Percentiles rank a stretch among this genome's conserved stretches.
These are phyloP conservation scores for Betta splendens DNA, from an alignment of 2,797 vertebrate species.

Conservation along the genomic window DNA sequence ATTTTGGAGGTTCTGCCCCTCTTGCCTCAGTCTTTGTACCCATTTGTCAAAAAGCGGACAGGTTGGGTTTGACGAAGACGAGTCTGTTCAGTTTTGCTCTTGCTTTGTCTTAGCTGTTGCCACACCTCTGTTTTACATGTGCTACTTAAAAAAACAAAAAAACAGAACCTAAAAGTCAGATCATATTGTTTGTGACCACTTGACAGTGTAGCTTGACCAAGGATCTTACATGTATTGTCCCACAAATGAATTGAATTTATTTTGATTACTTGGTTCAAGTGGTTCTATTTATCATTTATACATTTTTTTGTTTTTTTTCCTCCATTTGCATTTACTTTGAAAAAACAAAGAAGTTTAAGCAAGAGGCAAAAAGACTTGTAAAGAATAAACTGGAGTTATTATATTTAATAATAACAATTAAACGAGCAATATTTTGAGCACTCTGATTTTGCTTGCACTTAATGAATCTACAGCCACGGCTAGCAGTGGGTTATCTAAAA, in stretches of 20 bases:
- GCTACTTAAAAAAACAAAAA: slow-evolving; percentile 38
- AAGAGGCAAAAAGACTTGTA: slow-evolving; percentile 30
- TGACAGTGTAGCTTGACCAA: slow-evolving; percentile 49
- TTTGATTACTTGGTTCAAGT: slow-evolving; percentile 42
- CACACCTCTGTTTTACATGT: slow-evolving; percentile 35
- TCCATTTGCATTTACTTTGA: slow-evolving; percentile 45
- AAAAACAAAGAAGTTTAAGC: slow-evolving; percentile 43
- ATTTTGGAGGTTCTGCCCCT: slow-evolving; percentile 55
- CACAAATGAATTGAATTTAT: slow-evolving; percentile 39
- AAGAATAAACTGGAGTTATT: slow-evolving; percentile 19
- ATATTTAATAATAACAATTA: slow-evolving; percentile 21
- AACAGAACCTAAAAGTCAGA: slow-evolving; percentile 42
- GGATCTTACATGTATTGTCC: slow-evolving; percentile 36
- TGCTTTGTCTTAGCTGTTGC: slow-evolving; percentile 57
- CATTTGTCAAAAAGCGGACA: slow-evolving; percentile 41
- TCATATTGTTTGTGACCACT: slow-evolving; percentile 44
- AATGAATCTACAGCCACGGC: slow-evolving; percentile 27
- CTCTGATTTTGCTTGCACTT: slow-evolving; percentile 24
- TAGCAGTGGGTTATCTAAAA: slow-evolving; percentile 22
- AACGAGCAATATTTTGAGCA: slow-evolving; percentile 21
- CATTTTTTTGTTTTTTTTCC: slow-evolving; percentile 8
- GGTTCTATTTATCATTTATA: slow-evolving; percentile 34
- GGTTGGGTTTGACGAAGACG: slow-evolving; percentile 25
- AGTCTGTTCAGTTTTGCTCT: slow-evolving; percentile 34
- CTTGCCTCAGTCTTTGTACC: slow-evolving; percentile 57